phyloP scores from a whole-genome alignment of 2,113 vertebrate species.

The Hemichromis elongatus region DNA sequence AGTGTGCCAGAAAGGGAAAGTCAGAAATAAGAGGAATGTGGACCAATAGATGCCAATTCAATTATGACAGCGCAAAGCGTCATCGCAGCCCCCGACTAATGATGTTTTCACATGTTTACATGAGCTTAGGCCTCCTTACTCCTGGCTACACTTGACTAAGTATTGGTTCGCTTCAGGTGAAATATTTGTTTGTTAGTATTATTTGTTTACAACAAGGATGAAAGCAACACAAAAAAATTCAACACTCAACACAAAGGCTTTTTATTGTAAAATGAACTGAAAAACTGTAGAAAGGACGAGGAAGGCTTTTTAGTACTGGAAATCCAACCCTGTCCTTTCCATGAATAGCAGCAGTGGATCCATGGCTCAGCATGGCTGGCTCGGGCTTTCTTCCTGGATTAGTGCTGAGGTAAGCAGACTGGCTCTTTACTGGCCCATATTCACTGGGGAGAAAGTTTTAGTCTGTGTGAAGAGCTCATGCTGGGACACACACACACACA shows the following conservation, averaged over 20 bases:
- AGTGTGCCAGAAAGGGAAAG: neutral
- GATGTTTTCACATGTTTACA: neutral
- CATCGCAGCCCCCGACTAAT: neutral
- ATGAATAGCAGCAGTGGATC: constrained; percentile 37
- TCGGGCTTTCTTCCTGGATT: constrained; percentile 30
- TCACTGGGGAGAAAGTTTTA: constrained; percentile 37
- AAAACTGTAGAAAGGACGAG: neutral
- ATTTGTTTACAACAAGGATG: neutral
- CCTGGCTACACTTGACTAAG: neutral
- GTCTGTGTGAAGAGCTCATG: constrained; percentile 28
- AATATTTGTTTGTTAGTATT: neutral
- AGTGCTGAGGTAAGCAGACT: constrained; percentile 54
- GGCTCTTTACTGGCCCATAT: constrained; percentile 23
- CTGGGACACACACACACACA: neutral
- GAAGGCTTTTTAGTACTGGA: neutral
- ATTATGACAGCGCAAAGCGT: neutral
- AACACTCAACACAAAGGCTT: neutral
- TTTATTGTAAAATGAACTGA: neutral
- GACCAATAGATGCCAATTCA: neutral
- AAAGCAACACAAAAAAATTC: neutral
- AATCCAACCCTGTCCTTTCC: constrained; percentile 12
- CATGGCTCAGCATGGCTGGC: neutral
- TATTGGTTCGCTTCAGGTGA: neutral
- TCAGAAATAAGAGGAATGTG: neutral
- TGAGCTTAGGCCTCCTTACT: neutral